These are phyloP conservation scores for Muscicapa adusta DNA, from an alignment of 2,113 vertebrate species.

Conservation along the genomic window DNA sequence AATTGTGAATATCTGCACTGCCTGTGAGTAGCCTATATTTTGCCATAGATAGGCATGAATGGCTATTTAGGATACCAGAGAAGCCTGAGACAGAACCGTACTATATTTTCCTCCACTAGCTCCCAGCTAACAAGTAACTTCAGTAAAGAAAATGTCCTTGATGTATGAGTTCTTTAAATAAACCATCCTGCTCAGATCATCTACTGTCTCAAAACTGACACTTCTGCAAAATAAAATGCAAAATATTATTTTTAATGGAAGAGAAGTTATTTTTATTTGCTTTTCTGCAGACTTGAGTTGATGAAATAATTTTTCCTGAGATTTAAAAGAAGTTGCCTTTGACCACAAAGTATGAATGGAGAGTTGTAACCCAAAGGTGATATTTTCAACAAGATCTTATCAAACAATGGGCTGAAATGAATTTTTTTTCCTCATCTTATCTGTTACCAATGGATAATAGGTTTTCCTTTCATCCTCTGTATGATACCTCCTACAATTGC, in stretches of 20 bases:
- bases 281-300: background rate
- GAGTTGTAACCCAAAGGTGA: background rate
- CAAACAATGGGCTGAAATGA: background rate
- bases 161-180: background rate
- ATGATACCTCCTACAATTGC: background rate
- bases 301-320: background rate
- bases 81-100: background rate
- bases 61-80: background rate
- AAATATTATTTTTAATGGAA: background rate
- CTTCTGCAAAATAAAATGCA: background rate
- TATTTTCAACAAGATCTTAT: background rate
- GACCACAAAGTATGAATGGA: background rate
- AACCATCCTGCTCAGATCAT: background rate
- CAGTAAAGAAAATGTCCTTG: background rate
- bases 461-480: background rate
- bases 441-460: background rate
- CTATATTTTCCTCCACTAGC: background rate
- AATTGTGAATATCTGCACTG: background rate
- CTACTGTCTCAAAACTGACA: background rate
- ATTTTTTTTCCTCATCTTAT: background rate
- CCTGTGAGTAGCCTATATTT: background rate
- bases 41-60: background rate
- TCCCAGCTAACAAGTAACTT: background rate
- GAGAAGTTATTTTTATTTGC: background rate
- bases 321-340: conserved; percentile 1